Percentiles rank a stretch among this genome's conserved stretches.
Evolutionary conservation across 1,140 invertebrate genomes (phyloP).

Genomic region (Lepidurus packardi): DNA sequence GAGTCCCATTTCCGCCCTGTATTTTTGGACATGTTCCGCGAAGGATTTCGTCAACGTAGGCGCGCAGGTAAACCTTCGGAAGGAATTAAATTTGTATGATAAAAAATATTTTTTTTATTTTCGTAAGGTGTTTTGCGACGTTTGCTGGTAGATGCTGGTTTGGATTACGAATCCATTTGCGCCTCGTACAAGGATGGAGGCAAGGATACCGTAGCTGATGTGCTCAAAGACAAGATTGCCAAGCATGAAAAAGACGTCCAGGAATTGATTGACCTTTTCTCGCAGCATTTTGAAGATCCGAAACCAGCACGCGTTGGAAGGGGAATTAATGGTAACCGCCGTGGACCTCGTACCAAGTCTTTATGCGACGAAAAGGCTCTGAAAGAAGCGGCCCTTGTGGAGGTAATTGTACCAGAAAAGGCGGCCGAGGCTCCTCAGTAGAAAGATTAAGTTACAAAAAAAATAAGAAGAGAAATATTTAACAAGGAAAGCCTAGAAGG

Average conservation of each 20-base stretch:
- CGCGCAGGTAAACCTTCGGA: conserved; percentile 9
- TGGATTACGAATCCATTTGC: conserved; percentile 23
- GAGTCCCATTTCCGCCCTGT: conserved; percentile 33
- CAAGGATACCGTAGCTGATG: conserved; percentile 22
- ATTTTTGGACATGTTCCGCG: conserved; percentile 33
- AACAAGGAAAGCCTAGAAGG: background rate
- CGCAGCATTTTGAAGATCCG: conserved; percentile 29
- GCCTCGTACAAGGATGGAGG: conserved; percentile 19
- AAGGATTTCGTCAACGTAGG: conserved; percentile 29
- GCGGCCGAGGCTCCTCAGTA: conserved; percentile 1
- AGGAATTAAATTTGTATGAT: background rate
- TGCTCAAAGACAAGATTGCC: conserved; percentile 24
- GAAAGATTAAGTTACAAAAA: background rate
- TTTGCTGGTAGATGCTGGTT: conserved; percentile 31
- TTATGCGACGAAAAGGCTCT: conserved; percentile 23
- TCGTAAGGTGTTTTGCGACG: conserved; percentile 2
- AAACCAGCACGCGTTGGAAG: conserved; percentile 26
- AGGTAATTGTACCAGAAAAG: conserved; percentile 26
- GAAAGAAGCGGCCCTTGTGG: conserved; percentile 3
- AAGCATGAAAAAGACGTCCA: conserved; percentile 29
- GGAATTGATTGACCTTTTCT: conserved; percentile 30
- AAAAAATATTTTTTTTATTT: background rate
- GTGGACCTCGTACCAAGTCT: conserved; percentile 30
- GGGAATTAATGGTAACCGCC: conserved; percentile 14
- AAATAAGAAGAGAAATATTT: background rate